Evolutionary conservation across 2,888 invertebrate species (phyloP).

Genomic region (Alsophila aescularia): DNA sequence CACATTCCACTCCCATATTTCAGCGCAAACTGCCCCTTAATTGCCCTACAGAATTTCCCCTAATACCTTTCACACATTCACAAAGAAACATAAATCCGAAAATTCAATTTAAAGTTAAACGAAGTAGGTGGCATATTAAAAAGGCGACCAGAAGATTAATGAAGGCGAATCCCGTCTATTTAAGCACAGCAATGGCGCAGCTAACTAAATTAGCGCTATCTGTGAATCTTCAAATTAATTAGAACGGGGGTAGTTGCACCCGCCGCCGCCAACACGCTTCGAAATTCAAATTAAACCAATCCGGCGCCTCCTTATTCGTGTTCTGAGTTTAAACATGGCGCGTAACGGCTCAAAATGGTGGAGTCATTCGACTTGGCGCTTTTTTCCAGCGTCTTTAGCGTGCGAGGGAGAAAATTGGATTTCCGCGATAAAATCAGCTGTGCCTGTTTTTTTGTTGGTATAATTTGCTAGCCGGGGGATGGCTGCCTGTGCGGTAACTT

Average conservation of each 20-base stretch:
- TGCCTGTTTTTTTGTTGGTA: slow-evolving; percentile 68
- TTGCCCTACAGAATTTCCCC: slow-evolving; percentile 14
- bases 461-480: slow-evolving; percentile 73
- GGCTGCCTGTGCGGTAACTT: slow-evolving; percentile 64
- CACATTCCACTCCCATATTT: slow-evolving; percentile 27
- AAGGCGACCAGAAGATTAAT: slow-evolving; percentile 71
- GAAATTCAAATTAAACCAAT: slow-evolving; percentile 84
- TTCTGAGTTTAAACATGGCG: slow-evolving; percentile 80
- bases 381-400: slow-evolving; percentile 83
- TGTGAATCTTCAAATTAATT: slow-evolving; percentile 83
- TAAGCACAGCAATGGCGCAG: slow-evolving; percentile 77
- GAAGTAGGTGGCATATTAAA: slow-evolving; percentile 66
- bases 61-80: slow-evolving; percentile 23
- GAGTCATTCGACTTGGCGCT: slow-evolving; percentile 83
- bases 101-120: slow-evolving; percentile 40
- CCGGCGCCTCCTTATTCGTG: slow-evolving; percentile 84
- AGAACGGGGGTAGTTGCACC: slow-evolving; percentile 63
- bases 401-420: slow-evolving; percentile 84
- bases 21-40: slow-evolving; percentile 32
- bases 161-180: slow-evolving; percentile 68
- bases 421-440: slow-evolving; percentile 84
- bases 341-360: slow-evolving; percentile 79
- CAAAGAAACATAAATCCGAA: slow-evolving; percentile 28
- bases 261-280: slow-evolving; percentile 63
- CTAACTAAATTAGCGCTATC: slow-evolving; percentile 82